Conservation (phyloP, 2,888 invertebrate species). For the Meghimatium bilineatum region DNA sequence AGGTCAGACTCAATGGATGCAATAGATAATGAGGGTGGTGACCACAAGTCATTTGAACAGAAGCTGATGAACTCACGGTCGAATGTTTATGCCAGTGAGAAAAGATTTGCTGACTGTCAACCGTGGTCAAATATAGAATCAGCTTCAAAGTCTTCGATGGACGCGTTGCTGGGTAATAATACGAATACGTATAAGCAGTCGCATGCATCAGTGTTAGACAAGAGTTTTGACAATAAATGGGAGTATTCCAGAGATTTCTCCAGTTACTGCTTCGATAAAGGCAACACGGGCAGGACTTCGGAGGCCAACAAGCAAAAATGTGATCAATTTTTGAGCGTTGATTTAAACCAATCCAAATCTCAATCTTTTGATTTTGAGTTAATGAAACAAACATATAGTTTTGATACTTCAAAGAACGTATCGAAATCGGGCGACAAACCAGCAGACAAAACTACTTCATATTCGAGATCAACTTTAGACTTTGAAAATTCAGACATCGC, state of each 20-base stretch:
- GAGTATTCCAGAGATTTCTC: background rate
- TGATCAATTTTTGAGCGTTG: background rate
- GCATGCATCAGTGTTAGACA: background rate
- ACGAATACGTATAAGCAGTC: background rate
- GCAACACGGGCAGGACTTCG: background rate
- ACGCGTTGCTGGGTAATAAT: background rate
- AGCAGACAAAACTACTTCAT: background rate
- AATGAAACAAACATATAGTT: constrained; percentile 11
- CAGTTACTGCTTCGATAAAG: background rate
- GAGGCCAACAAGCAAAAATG: background rate
- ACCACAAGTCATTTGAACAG: background rate
- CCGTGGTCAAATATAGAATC: background rate
- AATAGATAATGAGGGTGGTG: background rate
- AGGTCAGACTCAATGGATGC: background rate
- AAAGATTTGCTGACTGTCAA: background rate
- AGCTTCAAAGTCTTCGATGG: background rate
- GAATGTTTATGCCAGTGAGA: background rate
- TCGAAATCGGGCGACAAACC: background rate
- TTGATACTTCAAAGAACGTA: background rate
- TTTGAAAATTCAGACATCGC: background rate
- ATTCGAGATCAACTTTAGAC: background rate
- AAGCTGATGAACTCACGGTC: background rate
- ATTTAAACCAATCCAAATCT: constrained; percentile 2
- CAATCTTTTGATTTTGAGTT: constrained; percentile 16
- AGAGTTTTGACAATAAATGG: background rate